Conservation (phyloP, 1,140 invertebrate species). For the Euwallacea similis region DNA sequence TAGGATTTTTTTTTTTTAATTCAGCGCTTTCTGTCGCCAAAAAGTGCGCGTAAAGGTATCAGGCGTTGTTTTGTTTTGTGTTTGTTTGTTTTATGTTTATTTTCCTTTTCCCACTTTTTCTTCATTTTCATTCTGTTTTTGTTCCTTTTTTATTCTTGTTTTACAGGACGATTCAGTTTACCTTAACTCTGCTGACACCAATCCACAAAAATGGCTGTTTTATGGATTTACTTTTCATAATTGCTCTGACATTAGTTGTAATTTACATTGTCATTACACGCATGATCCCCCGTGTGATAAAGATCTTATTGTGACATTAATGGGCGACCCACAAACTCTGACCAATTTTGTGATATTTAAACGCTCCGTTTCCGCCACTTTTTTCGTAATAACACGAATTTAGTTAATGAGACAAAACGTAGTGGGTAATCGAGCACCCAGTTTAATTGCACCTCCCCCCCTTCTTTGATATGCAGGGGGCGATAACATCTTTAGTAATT, state of each 20-base stretch:
- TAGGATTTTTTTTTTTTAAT: not conserved
- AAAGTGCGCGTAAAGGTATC: too few relatives aligned
- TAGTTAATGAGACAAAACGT: constrained; percentile 29
- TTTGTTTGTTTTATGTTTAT: too few relatives aligned
- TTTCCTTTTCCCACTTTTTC: too few relatives aligned
- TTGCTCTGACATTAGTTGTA: constrained; percentile 34
- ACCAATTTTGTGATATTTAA: constrained; percentile 22
- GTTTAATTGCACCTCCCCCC: not conserved
- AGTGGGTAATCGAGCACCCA: not conserved
- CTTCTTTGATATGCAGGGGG: not conserved
- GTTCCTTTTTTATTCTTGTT: too few relatives aligned
- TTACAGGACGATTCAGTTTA: too few relatives aligned
- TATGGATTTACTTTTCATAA: too few relatives aligned
- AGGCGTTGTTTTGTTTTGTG: too few relatives aligned
- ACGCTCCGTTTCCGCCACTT: constrained; percentile 29
- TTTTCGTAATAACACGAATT: constrained; percentile 24
- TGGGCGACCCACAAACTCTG: constrained; percentile 10
- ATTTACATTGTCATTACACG: constrained; percentile 52
- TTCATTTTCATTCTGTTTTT: too few relatives aligned
- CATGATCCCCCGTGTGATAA: constrained; percentile 46
- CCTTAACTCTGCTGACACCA: too few relatives aligned
- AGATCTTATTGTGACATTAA: constrained; percentile 27
- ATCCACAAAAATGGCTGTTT: too few relatives aligned
- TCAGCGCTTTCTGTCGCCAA: not conserved
- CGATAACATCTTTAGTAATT: not conserved